These are phyloP conservation scores for Solen grandis DNA, from an alignment of 1,140 invertebrate genomes.

Conservation along the genomic window DNA sequence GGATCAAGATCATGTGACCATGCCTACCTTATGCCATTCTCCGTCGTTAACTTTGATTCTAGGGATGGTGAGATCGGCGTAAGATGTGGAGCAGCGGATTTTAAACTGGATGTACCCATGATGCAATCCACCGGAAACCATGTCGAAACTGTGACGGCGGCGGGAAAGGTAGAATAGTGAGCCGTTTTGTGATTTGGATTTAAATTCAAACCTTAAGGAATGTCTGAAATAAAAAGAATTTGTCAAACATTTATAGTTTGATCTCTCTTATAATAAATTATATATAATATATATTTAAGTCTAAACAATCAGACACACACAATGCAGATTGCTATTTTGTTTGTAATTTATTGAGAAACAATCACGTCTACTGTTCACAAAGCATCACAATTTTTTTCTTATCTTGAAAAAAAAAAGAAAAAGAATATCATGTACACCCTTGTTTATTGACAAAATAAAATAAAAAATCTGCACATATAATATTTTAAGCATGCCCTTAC, in stretches of 20 bases:
- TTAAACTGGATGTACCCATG: conserved; percentile 48
- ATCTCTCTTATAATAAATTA: not conserved
- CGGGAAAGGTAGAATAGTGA: conserved; percentile 46
- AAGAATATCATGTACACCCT: too few relatives aligned
- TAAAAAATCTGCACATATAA: too few relatives aligned
- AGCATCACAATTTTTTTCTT: not conserved
- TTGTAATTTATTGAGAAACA: not conserved
- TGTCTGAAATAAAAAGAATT: conserved; percentile 37
- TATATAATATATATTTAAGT: not conserved
- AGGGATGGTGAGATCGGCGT: conserved; percentile 50
- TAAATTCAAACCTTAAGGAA: conserved; percentile 50
- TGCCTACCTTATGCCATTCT: conserved; percentile 56
- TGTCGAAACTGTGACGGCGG: conserved; percentile 45
- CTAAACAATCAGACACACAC: not conserved
- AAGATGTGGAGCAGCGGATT: conserved; percentile 44
- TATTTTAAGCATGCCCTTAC: too few relatives aligned
- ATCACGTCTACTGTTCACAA: not conserved
- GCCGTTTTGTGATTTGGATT: conserved; percentile 31
- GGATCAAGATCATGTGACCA: too few relatives aligned
- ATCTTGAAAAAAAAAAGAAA: not conserved
- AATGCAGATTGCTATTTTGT: not conserved
- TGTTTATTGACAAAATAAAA: too few relatives aligned
- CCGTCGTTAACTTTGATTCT: conserved; percentile 36
- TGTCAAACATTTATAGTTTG: not conserved
- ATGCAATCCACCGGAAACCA: conserved; percentile 35